Evolutionary conservation across 2,888 invertebrate genomes (phyloP).

Genomic region (Cepaea hortensis): DNA sequence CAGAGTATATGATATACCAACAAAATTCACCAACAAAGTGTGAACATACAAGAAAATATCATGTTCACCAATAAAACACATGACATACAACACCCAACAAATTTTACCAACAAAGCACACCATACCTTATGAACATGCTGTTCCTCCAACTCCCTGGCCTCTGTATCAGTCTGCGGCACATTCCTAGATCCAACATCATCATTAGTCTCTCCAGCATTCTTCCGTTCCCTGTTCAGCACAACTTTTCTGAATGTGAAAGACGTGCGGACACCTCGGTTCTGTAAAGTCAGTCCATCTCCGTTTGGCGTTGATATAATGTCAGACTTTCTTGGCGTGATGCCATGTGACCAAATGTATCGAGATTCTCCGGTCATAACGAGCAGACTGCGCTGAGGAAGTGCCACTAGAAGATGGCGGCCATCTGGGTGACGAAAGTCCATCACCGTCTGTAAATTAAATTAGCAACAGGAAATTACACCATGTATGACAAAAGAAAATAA

Average conservation of each 20-base stretch:
- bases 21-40: too few relatives aligned
- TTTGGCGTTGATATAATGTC: slow-evolving; percentile 82
- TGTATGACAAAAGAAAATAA: too few relatives aligned
- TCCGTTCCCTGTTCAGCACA: slow-evolving; percentile 11
- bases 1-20: too few relatives aligned
- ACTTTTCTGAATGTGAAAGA: slow-evolving; percentile 90
- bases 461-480: background rate
- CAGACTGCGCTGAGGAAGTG: slow-evolving; percentile 84
- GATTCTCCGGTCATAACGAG: slow-evolving; percentile 88
- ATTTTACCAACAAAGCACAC: too few relatives aligned
- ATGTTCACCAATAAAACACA: too few relatives aligned
- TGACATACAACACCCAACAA: too few relatives aligned
- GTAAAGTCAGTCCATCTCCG: slow-evolving; percentile 79
- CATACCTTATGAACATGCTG: slow-evolving; percentile 74
- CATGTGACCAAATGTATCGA: slow-evolving; percentile 79
- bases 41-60: too few relatives aligned
- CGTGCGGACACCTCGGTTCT: slow-evolving; percentile 78
- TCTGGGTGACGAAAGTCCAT: slow-evolving; percentile 90
- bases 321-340: slow-evolving; percentile 87
- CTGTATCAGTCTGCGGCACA: slow-evolving; percentile 58
- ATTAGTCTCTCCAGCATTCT: background rate
- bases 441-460: slow-evolving; percentile 76
- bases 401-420: slow-evolving; percentile 80
- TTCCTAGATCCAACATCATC: background rate
- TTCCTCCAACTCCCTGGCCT: slow-evolving; percentile 76